phyloP scores from a whole-genome alignment of 2,113 vertebrate species.

The Anolis sagrei region DNA sequence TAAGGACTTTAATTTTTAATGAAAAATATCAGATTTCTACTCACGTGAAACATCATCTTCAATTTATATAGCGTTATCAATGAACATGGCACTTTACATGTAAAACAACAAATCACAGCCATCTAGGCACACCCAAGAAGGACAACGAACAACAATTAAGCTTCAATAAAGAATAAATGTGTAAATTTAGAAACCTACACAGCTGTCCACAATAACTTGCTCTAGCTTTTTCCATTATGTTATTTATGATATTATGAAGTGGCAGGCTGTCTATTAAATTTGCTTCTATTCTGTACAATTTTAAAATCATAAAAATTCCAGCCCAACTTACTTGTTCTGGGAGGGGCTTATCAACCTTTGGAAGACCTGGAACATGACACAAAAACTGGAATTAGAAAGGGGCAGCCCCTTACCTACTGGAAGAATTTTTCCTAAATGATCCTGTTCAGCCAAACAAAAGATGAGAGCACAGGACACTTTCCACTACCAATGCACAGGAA shows the following conservation, averaged over 20 bases:
- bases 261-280: constrained; percentile 12
- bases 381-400: constrained; percentile 32
- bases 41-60: no score
- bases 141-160: not conserved
- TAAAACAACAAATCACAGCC: no score
- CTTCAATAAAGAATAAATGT: not conserved
- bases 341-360: constrained; percentile 43
- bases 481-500: constrained; percentile 15
- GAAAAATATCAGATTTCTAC: no score
- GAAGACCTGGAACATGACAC: constrained; percentile 38
- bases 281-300: constrained; percentile 13
- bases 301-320: constrained; percentile 30
- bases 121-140: no score
- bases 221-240: not conserved
- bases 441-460: constrained; percentile 1
- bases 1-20: no score
- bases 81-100: no score
- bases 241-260: not conserved
- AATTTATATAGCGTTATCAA: no score
- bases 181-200: not conserved
- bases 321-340: constrained; percentile 38
- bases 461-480: constrained; percentile 12
- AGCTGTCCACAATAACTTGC: not conserved
- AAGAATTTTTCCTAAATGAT: constrained; percentile 29
- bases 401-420: constrained; percentile 25